Conservation (phyloP, 2,888 invertebrate species). For the Yponomeuta plumbellus region DNA sequence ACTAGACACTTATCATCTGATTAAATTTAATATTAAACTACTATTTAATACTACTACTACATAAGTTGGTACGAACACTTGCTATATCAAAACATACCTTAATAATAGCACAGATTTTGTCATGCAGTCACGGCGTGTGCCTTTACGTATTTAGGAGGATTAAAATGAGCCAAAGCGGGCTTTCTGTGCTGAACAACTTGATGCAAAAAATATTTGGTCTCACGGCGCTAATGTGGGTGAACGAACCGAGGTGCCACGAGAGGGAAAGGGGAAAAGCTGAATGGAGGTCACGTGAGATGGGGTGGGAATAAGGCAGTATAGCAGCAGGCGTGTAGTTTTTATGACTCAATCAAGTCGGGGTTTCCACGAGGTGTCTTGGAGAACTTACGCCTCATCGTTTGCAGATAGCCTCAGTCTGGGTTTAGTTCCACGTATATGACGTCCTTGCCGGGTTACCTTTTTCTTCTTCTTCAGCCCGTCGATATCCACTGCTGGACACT, state of each 20-base stretch:
- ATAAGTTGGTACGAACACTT: no score
- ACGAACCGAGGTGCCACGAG: not conserved
- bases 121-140: not conserved
- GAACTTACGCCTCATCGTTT: no score
- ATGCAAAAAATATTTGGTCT: not conserved
- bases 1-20: no score
- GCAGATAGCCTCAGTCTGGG: no score
- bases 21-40: no score
- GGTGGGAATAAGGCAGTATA: not conserved
- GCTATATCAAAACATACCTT: no score
- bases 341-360: not conserved
- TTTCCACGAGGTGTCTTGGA: not conserved
- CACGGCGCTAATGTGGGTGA: not conserved
- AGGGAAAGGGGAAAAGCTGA: conserved; percentile 2
- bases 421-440: no score
- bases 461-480: no score
- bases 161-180: not conserved
- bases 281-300: not conserved
- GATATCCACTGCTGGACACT: no score
- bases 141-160: not conserved
- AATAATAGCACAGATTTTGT: no score
- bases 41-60: no score
- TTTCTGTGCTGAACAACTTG: not conserved
- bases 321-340: not conserved
- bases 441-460: no score